These are phyloP conservation scores for Oxycera nigricornis DNA, from an alignment of 2,888 invertebrate species.

Conservation along the genomic window DNA sequence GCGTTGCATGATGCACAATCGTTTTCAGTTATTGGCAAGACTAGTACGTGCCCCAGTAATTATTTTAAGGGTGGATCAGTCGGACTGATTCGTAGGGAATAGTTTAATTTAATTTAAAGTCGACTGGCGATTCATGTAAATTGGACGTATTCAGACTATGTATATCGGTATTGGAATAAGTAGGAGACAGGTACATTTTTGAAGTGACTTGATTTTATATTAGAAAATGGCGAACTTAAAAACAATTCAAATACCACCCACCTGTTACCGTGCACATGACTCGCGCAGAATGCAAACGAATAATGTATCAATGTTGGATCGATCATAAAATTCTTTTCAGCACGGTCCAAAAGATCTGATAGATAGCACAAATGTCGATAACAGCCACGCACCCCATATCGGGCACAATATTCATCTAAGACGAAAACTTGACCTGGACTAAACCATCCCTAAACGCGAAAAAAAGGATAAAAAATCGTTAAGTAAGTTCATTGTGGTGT, in stretches of 20 bases:
- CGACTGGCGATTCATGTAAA: too few relatives aligned
- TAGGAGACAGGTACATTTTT: too few relatives aligned
- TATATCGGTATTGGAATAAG: too few relatives aligned
- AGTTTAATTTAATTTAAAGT: too few relatives aligned
- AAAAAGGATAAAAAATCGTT: conserved; percentile 17
- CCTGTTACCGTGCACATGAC: conserved; percentile 99
- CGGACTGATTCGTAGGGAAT: too few relatives aligned
- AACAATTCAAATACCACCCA: conserved; percentile 59
- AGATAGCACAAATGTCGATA: conserved; percentile 96
- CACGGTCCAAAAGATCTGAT: conserved; percentile 91
- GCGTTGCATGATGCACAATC: too few relatives aligned
- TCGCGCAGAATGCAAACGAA: conserved; percentile 99
- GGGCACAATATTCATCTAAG: conserved; percentile 96
- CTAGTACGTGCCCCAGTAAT: too few relatives aligned
- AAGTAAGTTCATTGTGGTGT: not conserved
- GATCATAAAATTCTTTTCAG: conserved; percentile 93
- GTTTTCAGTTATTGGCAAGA: too few relatives aligned
- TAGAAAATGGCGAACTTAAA: too few relatives aligned
- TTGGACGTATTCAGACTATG: too few relatives aligned
- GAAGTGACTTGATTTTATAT: too few relatives aligned
- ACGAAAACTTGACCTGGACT: conserved; percentile 99
- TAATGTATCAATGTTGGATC: conserved; percentile 99
- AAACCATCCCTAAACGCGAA: conserved; percentile 88
- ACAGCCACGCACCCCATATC: conserved; percentile 97
- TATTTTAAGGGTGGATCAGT: too few relatives aligned